These are phyloP conservation scores for Agonum fuliginosum DNA, from an alignment of 2,888 invertebrate species.

Conservation along the genomic window DNA sequence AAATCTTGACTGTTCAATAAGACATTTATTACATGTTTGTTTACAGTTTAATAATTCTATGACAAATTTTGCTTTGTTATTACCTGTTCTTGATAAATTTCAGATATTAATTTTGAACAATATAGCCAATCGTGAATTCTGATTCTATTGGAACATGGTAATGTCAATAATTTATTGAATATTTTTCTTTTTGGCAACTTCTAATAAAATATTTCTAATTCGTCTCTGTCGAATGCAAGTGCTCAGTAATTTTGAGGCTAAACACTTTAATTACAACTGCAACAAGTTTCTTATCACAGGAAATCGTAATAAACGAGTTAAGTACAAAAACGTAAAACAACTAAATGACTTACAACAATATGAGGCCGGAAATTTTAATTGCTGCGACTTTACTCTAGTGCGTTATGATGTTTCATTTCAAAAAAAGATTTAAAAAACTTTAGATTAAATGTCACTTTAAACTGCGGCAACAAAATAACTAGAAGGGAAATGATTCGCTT, in stretches of 20 bases:
- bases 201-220: background rate
- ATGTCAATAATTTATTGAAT: too few relatives aligned
- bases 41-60: too few relatives aligned
- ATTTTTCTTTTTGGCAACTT: too few relatives aligned
- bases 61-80: too few relatives aligned
- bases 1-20: too few relatives aligned
- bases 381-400: background rate
- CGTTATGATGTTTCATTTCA: conserved; percentile 8
- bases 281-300: conserved; percentile 15
- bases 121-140: too few relatives aligned
- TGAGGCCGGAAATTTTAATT: conserved; percentile 32
- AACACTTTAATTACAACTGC: conserved; percentile 13
- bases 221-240: background rate
- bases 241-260: background rate
- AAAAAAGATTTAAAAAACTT: conserved; percentile 17
- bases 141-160: too few relatives aligned
- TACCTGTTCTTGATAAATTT: too few relatives aligned
- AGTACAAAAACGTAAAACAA: background rate
- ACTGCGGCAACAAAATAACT: background rate
- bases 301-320: conserved; percentile 7
- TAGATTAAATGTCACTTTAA: conserved; percentile 5
- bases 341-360: conserved; percentile 16
- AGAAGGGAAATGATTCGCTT: background rate
- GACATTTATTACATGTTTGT: too few relatives aligned
- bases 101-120: too few relatives aligned